Base-by-base conservation (phyloP, 2,797 vertebrate genomes). In the Cichlasoma orientale region DNA sequence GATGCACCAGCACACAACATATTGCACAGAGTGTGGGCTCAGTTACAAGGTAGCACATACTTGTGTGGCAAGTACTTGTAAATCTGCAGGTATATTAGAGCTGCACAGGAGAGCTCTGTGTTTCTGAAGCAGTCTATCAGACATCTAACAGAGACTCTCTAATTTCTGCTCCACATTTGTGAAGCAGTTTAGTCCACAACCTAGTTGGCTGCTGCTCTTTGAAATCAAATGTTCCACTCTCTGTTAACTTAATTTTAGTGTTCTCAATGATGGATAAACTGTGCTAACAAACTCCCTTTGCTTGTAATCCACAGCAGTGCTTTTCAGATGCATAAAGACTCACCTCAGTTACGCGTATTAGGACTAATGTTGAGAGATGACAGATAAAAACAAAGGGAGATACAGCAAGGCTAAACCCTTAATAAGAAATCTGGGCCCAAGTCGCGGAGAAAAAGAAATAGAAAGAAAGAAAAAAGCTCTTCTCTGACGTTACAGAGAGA, bases 201-300 rank as follows among this genome's bases (percentile, higher is more conserved):
- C 63, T 52, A 55, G 21, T 70, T 47, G 38, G 79, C 71, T 56
- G 19, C 61, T 57, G 53, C 36, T 69, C 27, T 75, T 25, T 57
- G 21, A 82, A 86, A 84, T 73, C 12, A 86, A 82, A 82, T 70
- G 27, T 77, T 80, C 59, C 5, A 2, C 41, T 80, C 54, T 82
- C 7, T 86, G 84, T 90, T 84, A 77, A 52, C 54, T 89, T 80
- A 47, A 80, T 77, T 84, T 82, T 69, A 72, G 33, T 72, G 75
- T 75, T 86, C 55, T 85, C 78, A 81, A 69, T 77, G 38, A 68
- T 27, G 72, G 75, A 89, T 86, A 75, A 83, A 88, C 50, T 78
- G 77, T 84, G 53, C 56, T 77, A 80, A 87, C 53, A 76, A 80
- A 57, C 53, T 73, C n/a, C 27, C 44, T 56, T 50, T 58, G n/a